Conservation (phyloP, 2,888 invertebrate genomes). For the Pycnomerus fuliginosus region DNA sequence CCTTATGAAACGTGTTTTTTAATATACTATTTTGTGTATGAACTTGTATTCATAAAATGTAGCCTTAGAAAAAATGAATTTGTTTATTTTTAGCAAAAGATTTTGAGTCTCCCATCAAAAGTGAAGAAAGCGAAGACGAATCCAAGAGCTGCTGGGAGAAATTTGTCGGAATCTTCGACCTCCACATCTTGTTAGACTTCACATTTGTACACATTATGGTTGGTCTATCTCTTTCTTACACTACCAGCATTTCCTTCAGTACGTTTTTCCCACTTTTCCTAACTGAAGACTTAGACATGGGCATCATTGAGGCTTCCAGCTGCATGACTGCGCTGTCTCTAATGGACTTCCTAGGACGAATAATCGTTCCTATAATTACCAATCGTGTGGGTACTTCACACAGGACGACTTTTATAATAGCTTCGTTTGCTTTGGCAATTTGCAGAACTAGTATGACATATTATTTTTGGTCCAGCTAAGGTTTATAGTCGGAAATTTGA, state of each 20-base stretch:
- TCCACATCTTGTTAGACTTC: conserved; percentile 62
- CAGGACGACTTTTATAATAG: conserved; percentile 63
- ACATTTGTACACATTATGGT: conserved; percentile 67
- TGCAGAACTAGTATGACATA: conserved; percentile 58
- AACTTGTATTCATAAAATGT: no score
- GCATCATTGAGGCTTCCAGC: conserved; percentile 59
- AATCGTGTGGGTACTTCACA: conserved; percentile 63
- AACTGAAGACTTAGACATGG: conserved; percentile 52
- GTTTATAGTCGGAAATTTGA: conserved; percentile 4
- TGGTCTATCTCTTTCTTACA: conserved; percentile 66
- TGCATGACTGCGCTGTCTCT: conserved; percentile 72
- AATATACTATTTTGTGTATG: no score
- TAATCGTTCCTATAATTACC: conserved; percentile 64
- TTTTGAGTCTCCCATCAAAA: background rate
- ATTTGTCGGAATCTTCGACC: conserved; percentile 59
- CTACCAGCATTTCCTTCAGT: conserved; percentile 69
- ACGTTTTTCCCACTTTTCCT: conserved; percentile 70
- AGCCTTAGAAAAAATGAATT: no score
- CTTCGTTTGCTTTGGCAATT: conserved; percentile 60
- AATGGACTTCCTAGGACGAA: conserved; percentile 66
- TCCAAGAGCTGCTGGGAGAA: conserved; percentile 28
- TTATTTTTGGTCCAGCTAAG: conserved; percentile 3
- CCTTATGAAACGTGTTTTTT: no score
- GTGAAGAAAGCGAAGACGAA: no score
- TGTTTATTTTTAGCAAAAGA: background rate